Evolutionary conservation across 2,113 vertebrate genomes (phyloP), one percentile per base, ranked within the genome.

Genomic region (Pogona vitticeps): DNA sequence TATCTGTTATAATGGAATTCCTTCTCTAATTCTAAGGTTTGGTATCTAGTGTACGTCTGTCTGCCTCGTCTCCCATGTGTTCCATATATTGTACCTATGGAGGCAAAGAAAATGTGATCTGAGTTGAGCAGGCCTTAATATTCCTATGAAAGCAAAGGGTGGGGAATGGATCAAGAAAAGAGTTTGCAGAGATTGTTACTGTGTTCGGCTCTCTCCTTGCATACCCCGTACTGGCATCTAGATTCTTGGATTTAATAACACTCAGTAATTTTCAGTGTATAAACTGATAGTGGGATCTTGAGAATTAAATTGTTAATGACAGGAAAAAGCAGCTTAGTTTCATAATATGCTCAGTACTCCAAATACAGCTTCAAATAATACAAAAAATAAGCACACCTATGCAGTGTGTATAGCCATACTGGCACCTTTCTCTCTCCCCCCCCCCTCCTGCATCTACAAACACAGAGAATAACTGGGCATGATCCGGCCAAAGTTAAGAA

Each of bases 1-100:
- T 97, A 97, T 94, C 97, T 96, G 95, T 97, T 97, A 95, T 97
- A 97, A 92, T 97, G 97, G 94, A 97, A 97, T 90, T 97, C 97
- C 93, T 97, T 97, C 92, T 97, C 97, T 94, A 97, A 95, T 94
- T 97, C 97, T 95, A 97, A 95, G 12, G 97, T 97, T 96, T 97
- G 97, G 93, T 96, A 97, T 94, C 97, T 96, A 63, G 97, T 97
- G 93, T 97, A 97, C 93, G 97, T 97, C 91, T 97, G 97, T 93
- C 97, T 97, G 93, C 97, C 97, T 92, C 97, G 96, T 96, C 97
- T 96, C 92, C 97, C 97, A 93, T 97, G 96, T 86, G 95, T 94
- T 87, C 97, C 97, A 86, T 97, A 97, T 86, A 97, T 95, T 88
- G 97, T 95, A 97, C 97, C 97, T 97, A 95, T 82, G 92, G 94